A percentile compares a stretch with the other conserved stretches of the same genome.
Evolutionary conservation across 2,888 invertebrate species (phyloP).

Genomic region (Drosophila testacea): DNA sequence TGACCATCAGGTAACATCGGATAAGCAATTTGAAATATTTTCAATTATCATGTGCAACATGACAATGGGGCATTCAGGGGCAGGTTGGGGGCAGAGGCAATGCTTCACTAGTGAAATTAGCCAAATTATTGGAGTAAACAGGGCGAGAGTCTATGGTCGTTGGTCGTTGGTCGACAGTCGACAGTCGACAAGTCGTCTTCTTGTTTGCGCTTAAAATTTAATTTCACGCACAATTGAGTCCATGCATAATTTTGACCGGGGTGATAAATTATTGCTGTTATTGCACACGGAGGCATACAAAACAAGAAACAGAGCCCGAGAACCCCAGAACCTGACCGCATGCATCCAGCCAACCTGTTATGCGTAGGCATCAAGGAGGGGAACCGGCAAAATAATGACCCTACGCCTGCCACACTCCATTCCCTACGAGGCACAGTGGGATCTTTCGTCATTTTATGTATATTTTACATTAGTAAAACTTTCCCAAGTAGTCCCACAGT

Average conservation of each 20-base stretch:
- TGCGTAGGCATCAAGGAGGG: slow-evolving; percentile 10
- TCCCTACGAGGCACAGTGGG: slow-evolving; percentile 5
- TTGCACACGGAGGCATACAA: slow-evolving; percentile 63
- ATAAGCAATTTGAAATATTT: slow-evolving; percentile 56
- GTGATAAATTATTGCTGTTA: slow-evolving; percentile 82
- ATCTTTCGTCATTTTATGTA: too few relatives aligned
- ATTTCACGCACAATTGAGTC: slow-evolving; percentile 82
- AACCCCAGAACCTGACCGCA: slow-evolving; percentile 40
- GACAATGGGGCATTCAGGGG: slow-evolving; percentile 5
- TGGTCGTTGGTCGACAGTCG: slow-evolving; percentile 45
- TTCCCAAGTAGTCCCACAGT: too few relatives aligned
- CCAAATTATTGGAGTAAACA: slow-evolving; percentile 81
- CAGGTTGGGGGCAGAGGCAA: neutral
- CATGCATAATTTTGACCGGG: slow-evolving; percentile 79
- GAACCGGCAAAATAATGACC: slow-evolving; percentile 68
- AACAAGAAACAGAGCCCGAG: slow-evolving; percentile 21
- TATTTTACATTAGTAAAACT: too few relatives aligned
- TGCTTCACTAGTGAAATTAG: slow-evolving; percentile 68
- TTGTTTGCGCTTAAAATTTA: slow-evolving; percentile 82
- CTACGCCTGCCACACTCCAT: slow-evolving; percentile 21
- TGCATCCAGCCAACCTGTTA: slow-evolving; percentile 24
- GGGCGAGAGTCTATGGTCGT: slow-evolving; percentile 47
- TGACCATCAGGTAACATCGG: slow-evolving; percentile 25
- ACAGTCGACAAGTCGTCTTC: slow-evolving; percentile 62
- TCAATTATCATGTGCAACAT: slow-evolving; percentile 59